Evolutionary conservation across 2,888 invertebrate species (phyloP).

Genomic region (Tetragnatha montana): DNA sequence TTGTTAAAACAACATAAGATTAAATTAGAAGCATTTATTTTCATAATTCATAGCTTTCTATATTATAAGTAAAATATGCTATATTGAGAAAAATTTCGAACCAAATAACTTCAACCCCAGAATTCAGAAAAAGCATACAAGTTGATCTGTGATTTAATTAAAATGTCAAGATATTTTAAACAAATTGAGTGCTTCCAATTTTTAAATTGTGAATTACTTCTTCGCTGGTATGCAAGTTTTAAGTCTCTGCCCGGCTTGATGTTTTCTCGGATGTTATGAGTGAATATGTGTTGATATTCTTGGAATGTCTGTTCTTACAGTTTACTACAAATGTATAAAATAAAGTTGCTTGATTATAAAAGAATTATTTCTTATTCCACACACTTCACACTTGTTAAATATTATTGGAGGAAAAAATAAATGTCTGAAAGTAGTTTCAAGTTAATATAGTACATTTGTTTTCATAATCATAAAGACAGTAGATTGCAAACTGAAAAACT

Average conservation of each 20-base stretch:
- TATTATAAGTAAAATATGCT: too few species aligned
- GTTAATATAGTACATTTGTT: too few species aligned
- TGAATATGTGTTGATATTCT: conserved; percentile 45
- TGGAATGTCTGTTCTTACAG: conserved; percentile 35
- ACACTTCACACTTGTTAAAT: too few species aligned
- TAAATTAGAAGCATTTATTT: too few species aligned
- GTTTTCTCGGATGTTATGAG: conserved; percentile 17
- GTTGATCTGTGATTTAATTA: conserved; percentile 25
- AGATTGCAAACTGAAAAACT: too few species aligned
- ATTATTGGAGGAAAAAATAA: too few species aligned
- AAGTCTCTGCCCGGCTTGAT: background rate
- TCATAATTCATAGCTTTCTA: too few species aligned
- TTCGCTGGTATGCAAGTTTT: background rate
- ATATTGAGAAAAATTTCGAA: too few species aligned
- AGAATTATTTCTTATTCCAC: background rate
- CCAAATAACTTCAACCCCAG: too few species aligned
- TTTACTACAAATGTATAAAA: conserved; percentile 34
- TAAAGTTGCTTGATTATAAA: conserved; percentile 38
- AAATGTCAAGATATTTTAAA: background rate
- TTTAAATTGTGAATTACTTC: conserved; percentile 13
- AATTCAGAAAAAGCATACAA: background rate
- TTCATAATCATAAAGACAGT: too few species aligned
- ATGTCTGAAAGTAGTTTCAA: too few species aligned
- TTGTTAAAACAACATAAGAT: too few species aligned
- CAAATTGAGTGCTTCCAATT: conserved; percentile 53